Evolutionary conservation across 2,888 invertebrate species (phyloP), one percentile per base, ranked within the genome.

Genomic region (Sminthurinus aureus): DNA sequence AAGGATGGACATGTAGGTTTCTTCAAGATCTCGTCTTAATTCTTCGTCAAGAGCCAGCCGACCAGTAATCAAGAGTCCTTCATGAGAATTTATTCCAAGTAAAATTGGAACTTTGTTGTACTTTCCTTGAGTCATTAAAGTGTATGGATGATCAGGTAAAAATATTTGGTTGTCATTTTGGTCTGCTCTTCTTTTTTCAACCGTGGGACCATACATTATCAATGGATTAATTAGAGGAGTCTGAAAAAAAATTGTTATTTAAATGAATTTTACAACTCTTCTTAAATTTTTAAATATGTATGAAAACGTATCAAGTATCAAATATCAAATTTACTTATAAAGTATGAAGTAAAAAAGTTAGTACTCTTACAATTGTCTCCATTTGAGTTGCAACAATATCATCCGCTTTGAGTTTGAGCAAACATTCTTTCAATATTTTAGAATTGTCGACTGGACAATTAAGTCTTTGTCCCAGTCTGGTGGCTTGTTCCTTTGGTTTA

Each of bases 131-230:
- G 58, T 79, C 64, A 88, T 75, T 77, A 88, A 84, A 38, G 85
- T 85, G 58, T 87, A 87, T 0, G 88, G 88, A 84, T 88, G 88
- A 13, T 86, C 85, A 0, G 85, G 24, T 6, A 88, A 79, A 58
- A 87, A 88, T n/a, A n/a, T n/a, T n/a, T n/a, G n/a, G n/a, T n/a
- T n/a, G n/a, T n/a, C n/a, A n/a, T n/a, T n/a, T n/a, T n/a, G n/a
- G n/a, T n/a, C n/a, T 9, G 75, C 66, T 22, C 80, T 78, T 13
- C 69, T 81, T 26, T 69, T 78, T 84, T 87, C 87, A 12, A 88
- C 77, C 13, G 85, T 85, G 22, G 88, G 87, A 0, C 85, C 87
- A 81, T 86, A 88, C 22, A 88, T 87, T 64, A 86, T 83, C 24
- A 87, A 50, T 0, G 86, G 86, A 22, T 87, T 83, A 81, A 88